Percentiles rank a stretch among this genome's conserved stretches.
Conservation (phyloP, 2,113 vertebrate genomes). For the Labeo catla region DNA sequence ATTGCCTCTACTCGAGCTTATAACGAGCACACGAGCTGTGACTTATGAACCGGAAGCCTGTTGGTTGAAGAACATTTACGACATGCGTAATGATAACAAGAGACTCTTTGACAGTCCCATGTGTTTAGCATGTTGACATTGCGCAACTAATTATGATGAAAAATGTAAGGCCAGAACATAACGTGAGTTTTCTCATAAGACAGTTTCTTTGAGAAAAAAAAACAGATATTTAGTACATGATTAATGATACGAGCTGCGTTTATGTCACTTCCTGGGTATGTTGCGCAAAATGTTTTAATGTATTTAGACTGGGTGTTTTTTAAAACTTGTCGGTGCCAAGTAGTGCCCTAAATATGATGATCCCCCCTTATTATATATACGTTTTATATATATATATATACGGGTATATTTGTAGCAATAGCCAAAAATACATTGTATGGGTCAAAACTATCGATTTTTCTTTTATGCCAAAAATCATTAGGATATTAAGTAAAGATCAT, state of each 20-base stretch:
- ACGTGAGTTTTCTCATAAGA: background rate
- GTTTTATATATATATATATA: background rate
- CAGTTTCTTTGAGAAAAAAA: background rate
- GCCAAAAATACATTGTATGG: too few relatives aligned
- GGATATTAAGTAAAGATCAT: too few relatives aligned
- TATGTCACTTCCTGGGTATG: too few relatives aligned
- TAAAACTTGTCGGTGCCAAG: background rate
- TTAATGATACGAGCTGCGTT: background rate
- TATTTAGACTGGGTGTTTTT: background rate
- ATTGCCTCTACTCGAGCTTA: slow-evolving; percentile 64
- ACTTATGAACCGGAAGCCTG: slow-evolving; percentile 74
- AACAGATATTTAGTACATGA: background rate
- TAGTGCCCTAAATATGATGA: background rate
- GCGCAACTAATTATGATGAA: background rate
- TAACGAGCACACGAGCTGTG: slow-evolving; percentile 68
- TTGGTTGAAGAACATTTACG: slow-evolving; percentile 64
- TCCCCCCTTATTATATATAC: background rate
- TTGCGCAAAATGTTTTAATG: background rate
- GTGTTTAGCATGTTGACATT: slow-evolving; percentile 7
- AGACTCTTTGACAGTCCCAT: background rate
- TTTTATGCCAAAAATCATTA: too few relatives aligned
- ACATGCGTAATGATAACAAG: background rate
- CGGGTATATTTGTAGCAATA: too few relatives aligned
- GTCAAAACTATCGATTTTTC: too few relatives aligned
- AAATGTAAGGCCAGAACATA: background rate